phyloP scores from a whole-genome alignment of 1,140 invertebrate species.

The Bursaphelenchus mucronatus region DNA sequence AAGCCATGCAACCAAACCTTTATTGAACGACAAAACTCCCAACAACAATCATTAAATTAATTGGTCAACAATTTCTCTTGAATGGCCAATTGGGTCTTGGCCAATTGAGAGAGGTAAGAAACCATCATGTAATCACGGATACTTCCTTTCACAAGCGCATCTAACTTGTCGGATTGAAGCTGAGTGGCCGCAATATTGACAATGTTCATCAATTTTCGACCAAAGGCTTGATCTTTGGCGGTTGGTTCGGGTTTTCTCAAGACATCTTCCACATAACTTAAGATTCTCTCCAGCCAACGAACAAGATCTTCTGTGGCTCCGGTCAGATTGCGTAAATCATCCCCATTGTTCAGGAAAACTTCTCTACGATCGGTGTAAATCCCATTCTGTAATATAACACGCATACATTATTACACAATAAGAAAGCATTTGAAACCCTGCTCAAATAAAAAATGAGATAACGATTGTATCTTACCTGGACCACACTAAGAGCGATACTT shows the following conservation, averaged over 20 bases:
- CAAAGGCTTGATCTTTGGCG: slow-evolving; percentile 47
- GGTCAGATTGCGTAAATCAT: slow-evolving; percentile 43
- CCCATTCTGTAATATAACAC: slow-evolving; percentile 43
- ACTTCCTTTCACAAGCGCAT: slow-evolving; percentile 50
- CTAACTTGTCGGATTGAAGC: slow-evolving; percentile 52
- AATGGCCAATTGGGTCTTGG: slow-evolving; percentile 55
- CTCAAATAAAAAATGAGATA: not conserved
- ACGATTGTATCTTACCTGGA: slow-evolving; percentile 18
- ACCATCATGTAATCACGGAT: slow-evolving; percentile 59
- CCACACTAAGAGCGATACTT: slow-evolving; percentile 46
- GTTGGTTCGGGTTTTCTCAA: slow-evolving; percentile 36
- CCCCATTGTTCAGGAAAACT: slow-evolving; percentile 39
- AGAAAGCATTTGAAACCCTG: not conserved
- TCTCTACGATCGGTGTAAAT: slow-evolving; percentile 48
- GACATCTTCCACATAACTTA: slow-evolving; percentile 53
- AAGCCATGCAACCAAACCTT: too few species aligned
- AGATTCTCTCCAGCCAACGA: slow-evolving; percentile 48
- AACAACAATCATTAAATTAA: slow-evolving; percentile 22
- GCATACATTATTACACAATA: slow-evolving; percentile 5
- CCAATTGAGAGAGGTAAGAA: slow-evolving; percentile 53
- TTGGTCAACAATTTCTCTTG: slow-evolving; percentile 51
- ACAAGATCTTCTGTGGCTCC: slow-evolving; percentile 44
- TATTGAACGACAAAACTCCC: not conserved
- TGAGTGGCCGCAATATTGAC: slow-evolving; percentile 53
- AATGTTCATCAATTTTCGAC: slow-evolving; percentile 55